Base-by-base conservation (phyloP, 2,888 invertebrate species). In the Poecilus cupreus region DNA sequence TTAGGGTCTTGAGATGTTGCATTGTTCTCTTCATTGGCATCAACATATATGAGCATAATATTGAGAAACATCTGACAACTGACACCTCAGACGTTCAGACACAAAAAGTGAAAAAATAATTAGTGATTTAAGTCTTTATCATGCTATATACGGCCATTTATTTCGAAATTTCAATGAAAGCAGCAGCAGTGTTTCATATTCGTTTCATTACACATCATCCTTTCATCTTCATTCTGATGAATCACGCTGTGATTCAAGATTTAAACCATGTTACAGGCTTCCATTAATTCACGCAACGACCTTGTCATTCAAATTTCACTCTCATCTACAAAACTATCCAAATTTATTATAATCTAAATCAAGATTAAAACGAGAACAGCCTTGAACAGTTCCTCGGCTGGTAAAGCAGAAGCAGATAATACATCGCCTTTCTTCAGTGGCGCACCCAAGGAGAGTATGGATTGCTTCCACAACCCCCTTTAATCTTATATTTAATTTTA, bases 231-330 rank as follows among this genome's bases (percentile, higher is more conserved):
- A 68, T 37, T 68, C 18, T 68, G 64, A 68, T 68, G 64, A 68
- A 68, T 68, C 64, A 68, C 64, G 18, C 32, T 13, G 22, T 68
- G 37, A 68, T 68, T 37, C 37, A 32, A 68, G 64, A 60, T 37
- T 68, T 32, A 68, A 68, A 18, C 8, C 60, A 13, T 13, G 13
- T 43, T 43, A 43, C 26, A 60, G 1, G 11, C 60, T 32, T 18
- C 64, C 37, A 37, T 68, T 68, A 68, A 68, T 68, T 37, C 64
- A 68, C 37, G 8, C 37, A 68, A 37, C 37, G 64, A 68, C 64
- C 64, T 68, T 68, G 64, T 68, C 64, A 68, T 68, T 68, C 64
- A 68, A 68, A 68, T 68, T 68, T 68, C 64, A 68, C 64, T 68
- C 37, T 68, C 64, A 18, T 37, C 64, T 37, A 60, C 18, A 68